Base-by-base conservation (phyloP, 1,140 invertebrate genomes). In the Oreohelix idahoensis region DNA sequence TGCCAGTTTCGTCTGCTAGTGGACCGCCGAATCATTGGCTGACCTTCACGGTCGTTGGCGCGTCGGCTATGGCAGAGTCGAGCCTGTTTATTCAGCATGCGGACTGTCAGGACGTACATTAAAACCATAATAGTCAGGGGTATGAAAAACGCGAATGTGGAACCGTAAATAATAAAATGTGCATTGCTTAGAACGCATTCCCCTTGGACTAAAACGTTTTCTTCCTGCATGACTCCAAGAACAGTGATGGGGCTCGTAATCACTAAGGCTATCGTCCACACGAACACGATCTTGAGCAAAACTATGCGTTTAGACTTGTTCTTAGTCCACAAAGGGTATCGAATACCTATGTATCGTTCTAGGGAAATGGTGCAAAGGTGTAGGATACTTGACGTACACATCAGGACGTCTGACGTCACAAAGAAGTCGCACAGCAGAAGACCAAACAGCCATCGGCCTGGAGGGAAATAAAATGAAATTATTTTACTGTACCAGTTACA, bases 71-170 rank as follows among this genome's bases (percentile, higher is more conserved):
- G 83, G 82, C 88, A 90, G 74, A 89, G 81, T 26, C 86, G 77
- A 10, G 89, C 89, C 81, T 91, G 90, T 45, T 88, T 84, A 49
- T 89, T 88, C 39, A 93, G 81, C 49, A 91, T 87, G 58, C 95
- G 94, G 1, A 98, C 96, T 0, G 98, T 99, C 77, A 98, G 94
- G 4, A 96, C 95, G 89, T 98, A 99, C 11, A 97, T 98, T 49
- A 97, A 93, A 87, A 98, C 93, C 97, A 99, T 99, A 78, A 99
- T 97, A 26, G 96, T 94, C 51, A 99, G 94, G 1, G 98, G 98
- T 84, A 99, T 97, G 93, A 98, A 98, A 93, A 99, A 99, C 86
- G 97, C 97, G 86, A 98, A 89, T 87, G 98, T 96, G 63, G 97
- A 98, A 36, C 97, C 97, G 87, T 98, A 97, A 78, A 97, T 94